These are phyloP conservation scores for Athene cunicularia DNA, from an alignment of 2,113 vertebrate genomes.

Conservation along the genomic window DNA sequence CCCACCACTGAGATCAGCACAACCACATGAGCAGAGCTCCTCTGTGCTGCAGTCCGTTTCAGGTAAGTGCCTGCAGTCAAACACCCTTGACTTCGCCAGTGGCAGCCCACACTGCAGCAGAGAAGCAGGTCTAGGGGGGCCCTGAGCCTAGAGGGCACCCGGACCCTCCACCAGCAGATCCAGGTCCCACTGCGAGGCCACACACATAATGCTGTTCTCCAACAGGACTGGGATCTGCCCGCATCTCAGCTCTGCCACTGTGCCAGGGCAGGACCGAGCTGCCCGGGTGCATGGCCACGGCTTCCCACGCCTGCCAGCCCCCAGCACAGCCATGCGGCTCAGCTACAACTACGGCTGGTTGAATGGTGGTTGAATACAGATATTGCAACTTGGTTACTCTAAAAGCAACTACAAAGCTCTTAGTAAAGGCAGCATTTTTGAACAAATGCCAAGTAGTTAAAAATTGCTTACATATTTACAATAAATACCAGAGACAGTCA, in stretches of 20 bases:
- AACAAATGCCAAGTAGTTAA: not conserved
- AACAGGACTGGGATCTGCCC: not conserved
- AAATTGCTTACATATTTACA: not conserved
- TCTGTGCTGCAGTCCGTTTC: not conserved
- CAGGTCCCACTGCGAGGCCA: not conserved
- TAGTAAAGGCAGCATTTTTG: not conserved
- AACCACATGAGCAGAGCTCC: not conserved
- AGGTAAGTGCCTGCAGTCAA: not conserved
- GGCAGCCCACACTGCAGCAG: accelerated
- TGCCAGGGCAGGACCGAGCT: not conserved
- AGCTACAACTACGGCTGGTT: not conserved
- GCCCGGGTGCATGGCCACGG: accelerated
- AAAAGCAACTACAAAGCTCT: constrained; percentile 9
- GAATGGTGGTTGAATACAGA: not conserved
- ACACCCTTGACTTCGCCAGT: not conserved
- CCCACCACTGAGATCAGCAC: not conserved
- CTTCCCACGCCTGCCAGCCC: not conserved
- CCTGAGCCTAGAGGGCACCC: not conserved
- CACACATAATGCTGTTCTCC: not conserved
- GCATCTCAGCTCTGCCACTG: accelerated
- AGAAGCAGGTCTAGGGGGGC: not conserved
- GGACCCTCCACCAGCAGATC: accelerated
- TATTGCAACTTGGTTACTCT: not conserved
- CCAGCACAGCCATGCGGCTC: not conserved
- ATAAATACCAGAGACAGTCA: not conserved